A percentile compares a stretch with the other conserved stretches of the same genome.
Evolutionary conservation across 2,888 invertebrate species (phyloP).

Genomic region (Autographa gamma): DNA sequence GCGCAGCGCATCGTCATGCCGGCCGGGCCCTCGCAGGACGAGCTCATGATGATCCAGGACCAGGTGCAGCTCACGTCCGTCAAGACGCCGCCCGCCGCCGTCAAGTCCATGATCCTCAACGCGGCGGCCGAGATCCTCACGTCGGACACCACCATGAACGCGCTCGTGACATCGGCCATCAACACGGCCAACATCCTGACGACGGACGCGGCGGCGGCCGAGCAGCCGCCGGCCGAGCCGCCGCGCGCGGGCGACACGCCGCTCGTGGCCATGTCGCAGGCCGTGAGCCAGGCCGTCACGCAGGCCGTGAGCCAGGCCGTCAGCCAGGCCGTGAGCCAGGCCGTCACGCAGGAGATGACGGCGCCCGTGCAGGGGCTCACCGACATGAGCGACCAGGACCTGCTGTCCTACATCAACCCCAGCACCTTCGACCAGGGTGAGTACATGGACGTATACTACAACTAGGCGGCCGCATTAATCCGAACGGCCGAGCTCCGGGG

Average conservation of each 20-base stretch:
- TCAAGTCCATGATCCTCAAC: constrained; percentile 93
- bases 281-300: constrained; percentile 86
- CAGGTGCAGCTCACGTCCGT: constrained; percentile 79
- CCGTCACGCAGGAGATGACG: constrained; percentile 86
- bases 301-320: constrained; percentile 86
- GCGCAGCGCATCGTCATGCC: constrained; percentile 69
- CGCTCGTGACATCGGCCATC: constrained; percentile 87
- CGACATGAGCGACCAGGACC: constrained; percentile 95
- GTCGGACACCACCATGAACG: constrained; percentile 89
- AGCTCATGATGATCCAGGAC: constrained; percentile 81
- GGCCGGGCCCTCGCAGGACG: constrained; percentile 68
- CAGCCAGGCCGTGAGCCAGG: constrained; percentile 84
- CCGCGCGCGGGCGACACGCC: constrained; percentile 77
- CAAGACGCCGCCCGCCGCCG: constrained; percentile 90
- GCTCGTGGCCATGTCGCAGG: constrained; percentile 84
- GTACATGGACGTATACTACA: constrained; percentile 78
- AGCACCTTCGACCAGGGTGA: constrained; percentile 96
- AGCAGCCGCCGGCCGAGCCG: constrained; percentile 75
- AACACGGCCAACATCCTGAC: constrained; percentile 85
- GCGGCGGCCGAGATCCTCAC: constrained; percentile 92
- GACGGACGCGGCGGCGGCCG: constrained; percentile 71
- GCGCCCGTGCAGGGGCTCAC: constrained; percentile 92
- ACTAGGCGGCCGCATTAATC: constrained; percentile 48
- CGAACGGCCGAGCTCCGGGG: constrained; percentile 31
- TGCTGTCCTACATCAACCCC: constrained; percentile 96